Percentiles rank a stretch among this genome's conserved stretches.
These are phyloP conservation scores for Glandiceps talaboti DNA, from an alignment of 53 echinoderm and acorn worm species.

Conservation along the genomic window DNA sequence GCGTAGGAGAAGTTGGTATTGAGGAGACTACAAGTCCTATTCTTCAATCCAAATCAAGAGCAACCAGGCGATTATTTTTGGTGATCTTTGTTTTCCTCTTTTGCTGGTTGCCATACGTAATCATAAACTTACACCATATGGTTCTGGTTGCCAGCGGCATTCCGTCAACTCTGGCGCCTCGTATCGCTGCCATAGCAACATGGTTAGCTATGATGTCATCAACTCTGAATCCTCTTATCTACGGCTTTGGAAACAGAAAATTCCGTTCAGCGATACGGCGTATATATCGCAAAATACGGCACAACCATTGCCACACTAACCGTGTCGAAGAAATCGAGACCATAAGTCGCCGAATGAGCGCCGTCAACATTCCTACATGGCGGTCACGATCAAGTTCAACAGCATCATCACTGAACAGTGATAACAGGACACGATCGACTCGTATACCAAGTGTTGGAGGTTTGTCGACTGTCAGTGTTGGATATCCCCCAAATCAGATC, in stretches of 20 bases:
- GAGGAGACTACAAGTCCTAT: not conserved
- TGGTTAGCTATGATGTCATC: conserved; percentile 4
- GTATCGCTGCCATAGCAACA: conserved; percentile 9
- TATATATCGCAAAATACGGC: not conserved
- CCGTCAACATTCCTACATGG: not conserved
- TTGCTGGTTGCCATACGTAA: conserved; percentile 11
- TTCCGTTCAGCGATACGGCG: conserved; percentile 15
- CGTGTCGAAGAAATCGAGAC: not conserved
- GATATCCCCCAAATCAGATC: not conserved
- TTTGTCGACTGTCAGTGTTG: not conserved
- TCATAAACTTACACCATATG: conserved; percentile 12
- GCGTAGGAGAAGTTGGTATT: not conserved
- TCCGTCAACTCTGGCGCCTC: not conserved
- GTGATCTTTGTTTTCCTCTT: conserved; percentile 12
- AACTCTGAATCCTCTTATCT: conserved; percentile 25
- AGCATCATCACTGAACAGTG: not conserved
- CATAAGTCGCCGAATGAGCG: not conserved
- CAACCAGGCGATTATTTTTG: conserved; percentile 7
- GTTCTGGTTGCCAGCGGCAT: not conserved
- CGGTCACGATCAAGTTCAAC: not conserved
- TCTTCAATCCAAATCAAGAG: conserved; percentile 11
- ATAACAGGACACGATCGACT: not conserved
- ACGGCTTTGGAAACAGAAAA: conserved; percentile 11
- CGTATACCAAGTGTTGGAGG: not conserved
- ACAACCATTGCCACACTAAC: not conserved